Evolutionary conservation across 2,888 invertebrate genomes (phyloP).

Genomic region (Idaea straminata): DNA sequence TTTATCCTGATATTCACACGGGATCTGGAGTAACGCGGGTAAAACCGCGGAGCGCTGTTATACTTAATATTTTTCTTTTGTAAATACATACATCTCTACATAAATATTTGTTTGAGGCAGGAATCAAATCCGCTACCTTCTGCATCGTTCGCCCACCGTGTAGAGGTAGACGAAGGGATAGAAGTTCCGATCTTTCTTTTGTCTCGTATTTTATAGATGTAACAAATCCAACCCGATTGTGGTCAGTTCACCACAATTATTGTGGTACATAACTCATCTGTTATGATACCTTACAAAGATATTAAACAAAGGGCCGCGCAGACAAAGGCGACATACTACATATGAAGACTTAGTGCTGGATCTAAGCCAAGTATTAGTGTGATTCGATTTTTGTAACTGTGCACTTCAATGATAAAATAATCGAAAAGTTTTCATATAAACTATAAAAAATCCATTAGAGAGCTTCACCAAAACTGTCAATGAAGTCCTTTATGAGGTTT

Average conservation of each 20-base stretch:
- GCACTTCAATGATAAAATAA: neutral
- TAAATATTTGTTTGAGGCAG: too few relatives aligned
- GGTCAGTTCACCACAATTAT: neutral
- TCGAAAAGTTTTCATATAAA: too few relatives aligned
- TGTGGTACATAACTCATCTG: neutral
- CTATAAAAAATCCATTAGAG: too few relatives aligned
- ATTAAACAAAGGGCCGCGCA: constrained; percentile 60
- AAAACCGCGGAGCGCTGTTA: too few relatives aligned
- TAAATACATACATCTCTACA: too few relatives aligned
- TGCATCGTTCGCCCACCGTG: too few relatives aligned
- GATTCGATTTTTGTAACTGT: neutral
- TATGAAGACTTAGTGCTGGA: constrained; percentile 39
- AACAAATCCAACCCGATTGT: neutral
- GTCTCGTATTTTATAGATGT: neutral
- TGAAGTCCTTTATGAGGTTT: too few relatives aligned
- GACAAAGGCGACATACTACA: constrained; percentile 49
- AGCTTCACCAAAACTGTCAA: too few relatives aligned
- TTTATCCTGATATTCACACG: too few relatives aligned
- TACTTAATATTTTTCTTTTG: too few relatives aligned
- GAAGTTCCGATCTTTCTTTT: neutral
- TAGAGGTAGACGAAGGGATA: neutral
- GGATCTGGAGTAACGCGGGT: too few relatives aligned
- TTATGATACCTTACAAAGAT: constrained; percentile 25
- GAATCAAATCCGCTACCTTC: too few relatives aligned
- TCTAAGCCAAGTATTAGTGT: constrained; percentile 48